Base-by-base conservation (phyloP, 2,113 vertebrate species). In the Plectropomus leopardus region DNA sequence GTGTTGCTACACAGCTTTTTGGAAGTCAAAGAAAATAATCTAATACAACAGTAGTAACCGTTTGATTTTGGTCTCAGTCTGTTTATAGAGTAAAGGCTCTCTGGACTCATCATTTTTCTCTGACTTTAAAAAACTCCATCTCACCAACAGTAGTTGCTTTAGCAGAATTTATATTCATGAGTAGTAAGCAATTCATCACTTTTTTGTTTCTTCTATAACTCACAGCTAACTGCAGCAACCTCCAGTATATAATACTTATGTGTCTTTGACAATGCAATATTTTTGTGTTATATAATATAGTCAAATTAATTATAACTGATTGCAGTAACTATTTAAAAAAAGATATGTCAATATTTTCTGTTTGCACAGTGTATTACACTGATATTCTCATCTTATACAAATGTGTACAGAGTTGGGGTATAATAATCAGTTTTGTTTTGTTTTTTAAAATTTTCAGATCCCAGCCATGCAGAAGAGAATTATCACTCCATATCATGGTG, bases 401-500 rank as follows among this genome's bases (percentile, higher is more conserved):
- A 42, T 44, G 0, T 58, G 30, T 32, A 19, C 14, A 32, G 8
- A n/a, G 9, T 72, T 16, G 42, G 15, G 13, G 42, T 57, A 2
- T 51, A n/a, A 44, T 34, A 16, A 26, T 55, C 6, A 11, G 2
- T 44, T 10, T 6, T 42, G n/a, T 64, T 17, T 75, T 36, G 2
- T 30, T 16, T 51, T 21, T 76, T 28, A 4, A 28, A n/a, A n/a
- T n/a, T 63, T 60, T 79, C 88, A 99, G 98, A 97, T 99, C 92
- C 97, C 98, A 45, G 97, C 97, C 70, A 99, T 99, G 97, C 95
- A 97, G 75, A 97, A 94, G 80, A 95, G 97, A 76, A 60, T 98
- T 40, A 98, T 99, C 89, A 99, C 97, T 16, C 98, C 98, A 0
- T 97, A 97, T 86, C 94, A 94, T 36, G 95, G 91, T 83, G 96